phyloP scores from a whole-genome alignment of 2,888 invertebrate genomes.

The Atethmia centrago region DNA sequence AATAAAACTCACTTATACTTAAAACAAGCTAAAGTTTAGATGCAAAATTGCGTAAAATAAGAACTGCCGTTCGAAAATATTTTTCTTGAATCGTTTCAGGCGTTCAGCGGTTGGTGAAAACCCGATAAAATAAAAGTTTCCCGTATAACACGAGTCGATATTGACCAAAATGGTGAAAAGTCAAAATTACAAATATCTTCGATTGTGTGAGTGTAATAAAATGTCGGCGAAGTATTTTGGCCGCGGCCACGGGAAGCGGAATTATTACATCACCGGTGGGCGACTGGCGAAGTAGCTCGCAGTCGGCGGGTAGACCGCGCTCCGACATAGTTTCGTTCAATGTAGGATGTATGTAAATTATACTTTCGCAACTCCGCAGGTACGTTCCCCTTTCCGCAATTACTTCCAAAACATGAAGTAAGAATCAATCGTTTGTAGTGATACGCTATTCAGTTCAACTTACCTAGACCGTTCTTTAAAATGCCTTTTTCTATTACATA shows the following conservation, averaged over 20 bases:
- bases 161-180: conserved; percentile 55
- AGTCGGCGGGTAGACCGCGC: conserved; percentile 22
- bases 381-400: conserved; percentile 41
- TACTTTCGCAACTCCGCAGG: conserved; percentile 23
- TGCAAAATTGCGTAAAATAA: conserved; percentile 37
- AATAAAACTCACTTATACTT: conserved; percentile 15
- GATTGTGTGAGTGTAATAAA: conserved; percentile 63
- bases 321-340: conserved; percentile 40
- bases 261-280: conserved; percentile 58
- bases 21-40: conserved; percentile 25
- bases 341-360: conserved; percentile 29
- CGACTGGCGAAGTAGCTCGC: conserved; percentile 21
- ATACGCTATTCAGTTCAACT: conserved; percentile 5
- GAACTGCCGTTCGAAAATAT: conserved; percentile 39
- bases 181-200: conserved; percentile 60
- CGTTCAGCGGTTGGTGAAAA: conserved; percentile 31
- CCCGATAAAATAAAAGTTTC: conserved; percentile 55
- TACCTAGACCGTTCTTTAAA: conserved; percentile 13
- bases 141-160: conserved; percentile 38
- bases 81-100: conserved; percentile 41
- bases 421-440: conserved; percentile 26
- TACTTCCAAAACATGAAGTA: conserved; percentile 45
- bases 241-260: conserved; percentile 36
- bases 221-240: conserved; percentile 60
- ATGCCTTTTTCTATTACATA: neutral